Conservation (phyloP, 2,888 invertebrate species). For the Lutraria lutraria region DNA sequence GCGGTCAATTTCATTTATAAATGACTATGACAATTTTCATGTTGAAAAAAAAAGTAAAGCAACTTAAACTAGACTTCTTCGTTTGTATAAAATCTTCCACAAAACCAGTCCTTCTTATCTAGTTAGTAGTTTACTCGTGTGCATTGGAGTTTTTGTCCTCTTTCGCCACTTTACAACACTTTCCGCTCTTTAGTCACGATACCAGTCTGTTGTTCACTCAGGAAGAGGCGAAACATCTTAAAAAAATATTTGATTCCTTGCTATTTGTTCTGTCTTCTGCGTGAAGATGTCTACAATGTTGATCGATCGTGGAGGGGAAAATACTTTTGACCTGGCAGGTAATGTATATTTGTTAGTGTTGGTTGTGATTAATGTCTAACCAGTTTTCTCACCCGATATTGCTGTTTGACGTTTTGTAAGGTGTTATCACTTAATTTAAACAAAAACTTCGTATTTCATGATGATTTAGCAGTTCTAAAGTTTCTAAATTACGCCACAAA, state of each 20-base stretch:
- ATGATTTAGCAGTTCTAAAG: not conserved
- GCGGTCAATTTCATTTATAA: no score
- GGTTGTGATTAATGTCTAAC: not conserved
- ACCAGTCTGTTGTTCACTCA: conserved; percentile 18
- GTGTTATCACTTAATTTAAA: not conserved
- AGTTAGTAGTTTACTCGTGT: no score
- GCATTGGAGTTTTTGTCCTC: no score
- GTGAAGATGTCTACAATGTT: conserved; percentile 62
- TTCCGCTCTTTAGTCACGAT: not conserved
- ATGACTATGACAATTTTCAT: no score
- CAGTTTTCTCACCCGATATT: not conserved
- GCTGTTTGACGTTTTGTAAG: not conserved
- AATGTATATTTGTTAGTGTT: not conserved
- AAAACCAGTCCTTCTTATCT: no score
- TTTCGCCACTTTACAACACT: not conserved
- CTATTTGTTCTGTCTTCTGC: not conserved
- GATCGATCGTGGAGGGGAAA: conserved; percentile 58
- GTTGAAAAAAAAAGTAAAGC: no score
- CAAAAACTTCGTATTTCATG: not conserved
- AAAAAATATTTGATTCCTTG: conserved; percentile 2
- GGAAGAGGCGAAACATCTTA: conserved; percentile 41
- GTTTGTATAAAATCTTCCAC: no score
- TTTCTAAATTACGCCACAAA: no score
- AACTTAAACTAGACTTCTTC: no score
- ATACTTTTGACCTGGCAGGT: conserved; percentile 63